Evolutionary conservation across 35 echinoderm and acorn worm genomes (phyloP).

Genomic region (Heliocidaris tuberculata): DNA sequence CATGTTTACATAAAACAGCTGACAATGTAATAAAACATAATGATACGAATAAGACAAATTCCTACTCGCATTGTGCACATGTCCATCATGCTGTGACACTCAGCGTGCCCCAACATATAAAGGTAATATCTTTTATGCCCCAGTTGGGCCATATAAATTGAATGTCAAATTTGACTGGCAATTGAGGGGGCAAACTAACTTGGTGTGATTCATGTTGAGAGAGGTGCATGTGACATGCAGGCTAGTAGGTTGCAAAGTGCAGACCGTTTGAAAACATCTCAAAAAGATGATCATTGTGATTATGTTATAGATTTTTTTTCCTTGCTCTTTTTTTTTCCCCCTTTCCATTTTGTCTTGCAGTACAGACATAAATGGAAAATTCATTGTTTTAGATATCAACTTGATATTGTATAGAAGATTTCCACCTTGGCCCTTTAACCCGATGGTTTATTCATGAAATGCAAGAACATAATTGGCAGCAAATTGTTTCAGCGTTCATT

Average conservation of each 20-base stretch:
- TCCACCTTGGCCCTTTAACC: background rate
- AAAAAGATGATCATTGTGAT: background rate
- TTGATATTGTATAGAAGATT: too few species aligned
- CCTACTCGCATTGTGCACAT: too few species aligned
- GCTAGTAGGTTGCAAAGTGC: background rate
- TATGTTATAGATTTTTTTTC: background rate
- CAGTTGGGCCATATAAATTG: background rate
- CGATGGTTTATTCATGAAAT: background rate
- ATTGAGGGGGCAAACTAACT: background rate
- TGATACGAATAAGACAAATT: background rate
- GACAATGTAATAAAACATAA: background rate
- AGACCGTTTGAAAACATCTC: background rate
- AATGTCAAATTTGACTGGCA: background rate
- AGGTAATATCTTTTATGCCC: background rate
- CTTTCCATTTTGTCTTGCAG: too few species aligned
- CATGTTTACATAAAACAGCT: background rate
- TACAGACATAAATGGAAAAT: too few species aligned
- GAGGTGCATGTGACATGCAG: background rate
- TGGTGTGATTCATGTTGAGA: background rate
- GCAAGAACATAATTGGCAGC: background rate
- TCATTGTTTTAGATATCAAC: too few species aligned
- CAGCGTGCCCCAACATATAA: too few species aligned
- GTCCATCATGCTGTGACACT: too few species aligned
- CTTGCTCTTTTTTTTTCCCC: background rate
- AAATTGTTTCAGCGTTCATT: background rate